Conservation (phyloP, 2,113 vertebrate genomes). For the Cygnus atratus region DNA sequence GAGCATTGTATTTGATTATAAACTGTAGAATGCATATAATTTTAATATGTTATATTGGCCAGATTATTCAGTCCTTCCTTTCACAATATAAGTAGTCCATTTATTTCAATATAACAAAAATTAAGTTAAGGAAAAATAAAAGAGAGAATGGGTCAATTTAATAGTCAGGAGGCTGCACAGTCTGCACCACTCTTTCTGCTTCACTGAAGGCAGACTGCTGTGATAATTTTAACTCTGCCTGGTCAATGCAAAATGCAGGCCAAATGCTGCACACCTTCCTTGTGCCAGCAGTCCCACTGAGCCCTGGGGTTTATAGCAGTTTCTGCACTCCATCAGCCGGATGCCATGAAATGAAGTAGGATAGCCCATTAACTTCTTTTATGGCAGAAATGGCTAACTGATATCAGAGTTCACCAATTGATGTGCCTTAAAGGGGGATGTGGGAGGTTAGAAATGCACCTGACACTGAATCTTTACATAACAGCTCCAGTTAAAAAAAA, state of each 20-base stretch:
- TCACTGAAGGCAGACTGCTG: not conserved
- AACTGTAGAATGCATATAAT: not conserved
- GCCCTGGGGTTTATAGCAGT: not conserved
- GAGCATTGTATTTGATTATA: not conserved
- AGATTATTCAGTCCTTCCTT: not conserved
- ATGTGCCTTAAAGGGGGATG: not conserved
- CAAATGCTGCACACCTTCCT: not conserved
- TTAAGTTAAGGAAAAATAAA: not conserved
- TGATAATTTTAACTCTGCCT: slow-evolving; percentile 2
- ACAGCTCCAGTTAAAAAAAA: not conserved
- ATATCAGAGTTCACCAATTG: not conserved
- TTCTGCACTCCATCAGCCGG: not conserved
- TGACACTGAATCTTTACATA: not conserved
- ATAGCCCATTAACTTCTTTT: slow-evolving; percentile 46
- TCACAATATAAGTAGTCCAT: not conserved
- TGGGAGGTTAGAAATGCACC: not conserved
- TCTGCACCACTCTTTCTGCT: not conserved
- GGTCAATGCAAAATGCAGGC: slow-evolving; percentile 1
- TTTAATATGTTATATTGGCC: not conserved
- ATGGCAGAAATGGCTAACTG: not conserved
- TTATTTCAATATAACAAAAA: slow-evolving; percentile 4
- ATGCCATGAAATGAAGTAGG: slow-evolving; percentile 1
- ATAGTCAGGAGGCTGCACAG: not conserved
- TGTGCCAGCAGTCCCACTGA: not conserved
- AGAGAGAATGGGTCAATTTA: not conserved